Evolutionary conservation across 1,140 invertebrate species (phyloP).

Genomic region (Tetramorium alpestre): DNA sequence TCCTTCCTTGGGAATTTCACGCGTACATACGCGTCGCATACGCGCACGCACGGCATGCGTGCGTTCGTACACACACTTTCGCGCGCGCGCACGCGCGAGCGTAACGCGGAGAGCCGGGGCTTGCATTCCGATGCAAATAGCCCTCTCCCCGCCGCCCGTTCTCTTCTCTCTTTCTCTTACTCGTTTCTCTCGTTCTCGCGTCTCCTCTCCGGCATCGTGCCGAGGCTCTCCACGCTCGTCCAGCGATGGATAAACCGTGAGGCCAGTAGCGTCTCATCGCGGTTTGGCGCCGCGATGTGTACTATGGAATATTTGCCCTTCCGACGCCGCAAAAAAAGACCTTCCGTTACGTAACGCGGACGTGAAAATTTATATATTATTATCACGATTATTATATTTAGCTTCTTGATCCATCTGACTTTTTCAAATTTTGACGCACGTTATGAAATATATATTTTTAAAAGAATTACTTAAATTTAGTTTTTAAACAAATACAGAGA

Average conservation of each 20-base stretch:
- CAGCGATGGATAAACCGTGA: constrained; percentile 49
- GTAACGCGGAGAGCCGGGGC: constrained; percentile 80
- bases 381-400: background rate
- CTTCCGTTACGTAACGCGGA: background rate
- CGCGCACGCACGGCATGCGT: constrained; percentile 82
- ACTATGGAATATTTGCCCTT: background rate
- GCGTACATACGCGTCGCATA: constrained; percentile 75
- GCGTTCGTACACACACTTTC: constrained; percentile 71
- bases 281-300: background rate
- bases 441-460: background rate
- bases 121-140: constrained; percentile 84
- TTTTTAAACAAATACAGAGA: background rate
- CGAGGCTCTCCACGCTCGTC: constrained; percentile 28
- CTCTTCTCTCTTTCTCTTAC: constrained; percentile 28
- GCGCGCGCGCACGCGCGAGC: constrained; percentile 83
- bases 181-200: background rate
- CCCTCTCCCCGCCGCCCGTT: constrained; percentile 67
- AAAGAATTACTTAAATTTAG: background rate
- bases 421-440: background rate
- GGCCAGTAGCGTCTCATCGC: constrained; percentile 54
- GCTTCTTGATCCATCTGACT: background rate
- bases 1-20: constrained; percentile 63
- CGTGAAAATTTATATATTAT: background rate
- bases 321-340: background rate
- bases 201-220: constrained; percentile 6